Percentiles rank a stretch among this genome's conserved stretches.
Conservation (phyloP, 2,113 vertebrate species). For the Lanius collurio region DNA sequence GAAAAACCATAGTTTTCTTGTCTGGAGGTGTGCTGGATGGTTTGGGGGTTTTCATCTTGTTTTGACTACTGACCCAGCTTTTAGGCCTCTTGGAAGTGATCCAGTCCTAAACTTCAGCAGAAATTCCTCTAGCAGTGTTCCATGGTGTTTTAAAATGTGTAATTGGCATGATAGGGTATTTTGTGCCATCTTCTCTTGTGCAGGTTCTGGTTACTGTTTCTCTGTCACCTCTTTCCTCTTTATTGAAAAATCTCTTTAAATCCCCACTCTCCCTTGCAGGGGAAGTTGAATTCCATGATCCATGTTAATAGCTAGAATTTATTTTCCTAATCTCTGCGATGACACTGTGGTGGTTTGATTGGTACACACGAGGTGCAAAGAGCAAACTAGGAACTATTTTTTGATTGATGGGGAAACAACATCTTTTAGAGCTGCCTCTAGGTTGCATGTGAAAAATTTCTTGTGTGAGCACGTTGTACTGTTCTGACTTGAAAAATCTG, state of each 20-base stretch:
- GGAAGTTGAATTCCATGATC: not conserved
- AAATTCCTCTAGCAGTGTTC: not conserved
- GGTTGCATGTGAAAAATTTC: not conserved
- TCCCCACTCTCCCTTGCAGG: not conserved
- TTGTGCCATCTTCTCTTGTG: not conserved
- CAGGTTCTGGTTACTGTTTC: not conserved
- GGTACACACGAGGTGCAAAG: not conserved
- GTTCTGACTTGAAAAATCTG: slow-evolving; percentile 16
- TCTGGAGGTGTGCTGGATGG: not conserved
- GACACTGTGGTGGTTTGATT: not conserved
- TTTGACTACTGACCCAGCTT: not conserved
- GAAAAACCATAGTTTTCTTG: not conserved
- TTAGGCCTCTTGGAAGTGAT: not conserved
- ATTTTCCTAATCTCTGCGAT: not conserved
- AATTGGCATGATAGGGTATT: not conserved
- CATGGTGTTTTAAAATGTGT: not conserved
- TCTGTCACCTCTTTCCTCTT: not conserved
- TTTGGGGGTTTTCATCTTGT: not conserved
- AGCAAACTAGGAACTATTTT: not conserved
- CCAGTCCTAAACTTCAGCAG: not conserved
- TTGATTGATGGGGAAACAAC: not conserved
- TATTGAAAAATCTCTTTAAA: not conserved
- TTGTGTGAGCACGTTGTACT: not conserved
- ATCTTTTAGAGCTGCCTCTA: not conserved
- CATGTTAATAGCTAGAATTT: not conserved